Base-by-base conservation (phyloP, 2,888 invertebrate species). In the Antheraea assamensis region DNA sequence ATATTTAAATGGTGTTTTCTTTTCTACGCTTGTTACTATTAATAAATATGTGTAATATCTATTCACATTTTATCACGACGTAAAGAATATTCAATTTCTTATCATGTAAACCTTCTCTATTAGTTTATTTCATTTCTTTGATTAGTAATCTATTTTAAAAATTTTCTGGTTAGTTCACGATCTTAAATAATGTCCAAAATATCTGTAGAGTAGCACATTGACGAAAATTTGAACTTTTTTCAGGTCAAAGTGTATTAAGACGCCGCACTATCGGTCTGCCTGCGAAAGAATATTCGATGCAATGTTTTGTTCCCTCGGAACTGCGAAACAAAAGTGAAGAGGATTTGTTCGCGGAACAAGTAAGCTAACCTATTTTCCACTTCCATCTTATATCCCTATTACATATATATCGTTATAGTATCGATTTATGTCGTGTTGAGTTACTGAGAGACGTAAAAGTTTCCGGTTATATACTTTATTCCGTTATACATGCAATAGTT, bases 281-380 rank as follows among this genome's bases (percentile, higher is more conserved):
- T 4, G 70, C 77, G 47, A 79, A 81, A 72, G 81, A 85, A 75
- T 78, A 78, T 74, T 82, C 85, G 15, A 75, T 80, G 55, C 78
- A 83, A 75, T 75, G 74, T 74, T 83, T 84, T 72, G 78, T 78
- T 74, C 81, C 83, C 4, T 35, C 78, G 7, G 80, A 80, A 72
- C 68, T 79, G 10, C 78, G 74, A 8, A 78, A 78, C 35, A 82
- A 80, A 77, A 83, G 80, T 71, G 79, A 82, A 21, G 85, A 86
- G 24, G 82, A 84, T 64, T 75, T 82, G 72, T 79, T 83, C 72
- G 75, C 76, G 24, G 86, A 88, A 76, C 81, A 87, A 81, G 90
- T 88, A 77, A 78, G 78, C 72, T 49, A 64, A 27, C 61, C 61
- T 52, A 71, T 71, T 71, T 71, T 71, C 70, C 70, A 49, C 70